A percentile compares a stretch with the other conserved stretches of the same genome.
Evolutionary conservation across 2,113 vertebrate genomes (phyloP).

Genomic region (Gadus chalcogrammus): DNA sequence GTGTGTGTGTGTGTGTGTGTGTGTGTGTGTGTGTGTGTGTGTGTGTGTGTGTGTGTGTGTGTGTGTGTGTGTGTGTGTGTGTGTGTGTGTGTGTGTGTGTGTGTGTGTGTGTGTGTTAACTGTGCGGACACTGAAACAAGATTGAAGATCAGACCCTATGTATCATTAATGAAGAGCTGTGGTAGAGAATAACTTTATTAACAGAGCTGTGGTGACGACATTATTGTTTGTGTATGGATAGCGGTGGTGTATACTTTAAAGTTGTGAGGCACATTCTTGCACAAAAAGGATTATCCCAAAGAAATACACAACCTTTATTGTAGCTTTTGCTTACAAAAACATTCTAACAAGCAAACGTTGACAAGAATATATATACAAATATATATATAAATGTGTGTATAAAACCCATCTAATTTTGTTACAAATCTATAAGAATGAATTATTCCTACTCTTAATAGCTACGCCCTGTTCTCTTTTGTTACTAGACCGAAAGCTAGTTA

Average conservation of each 20-base stretch:
- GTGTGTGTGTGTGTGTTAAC: constrained; percentile 25
- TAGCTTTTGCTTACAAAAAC: constrained; percentile 49
- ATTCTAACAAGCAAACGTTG: constrained; percentile 42
- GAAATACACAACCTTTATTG: constrained; percentile 54
- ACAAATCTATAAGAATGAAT: constrained; percentile 42
- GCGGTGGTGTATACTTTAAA: constrained; percentile 2
- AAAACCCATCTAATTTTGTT: constrained; percentile 57
- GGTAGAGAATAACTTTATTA: neutral
- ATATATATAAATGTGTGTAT: constrained; percentile 54
- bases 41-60: constrained; percentile 14
- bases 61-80: neutral
- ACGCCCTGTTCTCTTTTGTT: no score
- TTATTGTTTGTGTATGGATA: no score
- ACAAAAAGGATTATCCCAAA: constrained; percentile 61
- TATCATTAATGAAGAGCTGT: constrained; percentile 14
- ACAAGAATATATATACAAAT: constrained; percentile 44
- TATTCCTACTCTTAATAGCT: constrained; percentile 33
- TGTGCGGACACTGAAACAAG: constrained; percentile 23
- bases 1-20: neutral
- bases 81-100: neutral
- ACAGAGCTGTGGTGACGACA: constrained; percentile 12
- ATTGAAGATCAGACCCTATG: constrained; percentile 64
- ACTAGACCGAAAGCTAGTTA: no score
- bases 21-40: neutral
- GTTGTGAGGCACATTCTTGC: constrained; percentile 46